Evolutionary conservation across 2,797 vertebrate genomes (phyloP).

Genomic region (Scolopax rusticola): DNA sequence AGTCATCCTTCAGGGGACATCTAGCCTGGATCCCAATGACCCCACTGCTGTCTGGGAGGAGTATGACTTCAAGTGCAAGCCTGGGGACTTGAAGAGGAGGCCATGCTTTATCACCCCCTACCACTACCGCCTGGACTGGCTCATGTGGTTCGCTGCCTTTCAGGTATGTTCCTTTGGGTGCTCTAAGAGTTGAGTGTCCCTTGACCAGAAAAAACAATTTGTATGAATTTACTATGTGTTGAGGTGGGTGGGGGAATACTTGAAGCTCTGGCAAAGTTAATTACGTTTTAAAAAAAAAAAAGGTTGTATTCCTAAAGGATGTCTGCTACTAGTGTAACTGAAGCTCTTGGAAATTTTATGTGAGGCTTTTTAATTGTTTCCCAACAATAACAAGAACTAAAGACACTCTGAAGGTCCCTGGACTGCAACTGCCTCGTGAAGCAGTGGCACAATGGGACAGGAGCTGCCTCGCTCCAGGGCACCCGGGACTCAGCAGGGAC

Average conservation of each 20-base stretch:
- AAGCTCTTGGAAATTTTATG: neutral
- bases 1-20: slow-evolving; percentile 91
- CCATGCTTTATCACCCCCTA: slow-evolving; percentile 93
- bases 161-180: slow-evolving; percentile 80
- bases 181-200: neutral
- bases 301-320: neutral
- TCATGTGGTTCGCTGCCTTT: slow-evolving; percentile 98
- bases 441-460: neutral
- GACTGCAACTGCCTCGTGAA: neutral
- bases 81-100: slow-evolving; percentile 82
- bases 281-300: neutral
- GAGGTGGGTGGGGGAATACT: neutral
- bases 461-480: neutral
- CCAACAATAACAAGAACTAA: neutral
- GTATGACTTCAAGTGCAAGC: slow-evolving; percentile 94
- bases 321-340: neutral
- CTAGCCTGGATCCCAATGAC: slow-evolving; percentile 84
- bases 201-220: neutral
- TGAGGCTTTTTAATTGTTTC: neutral
- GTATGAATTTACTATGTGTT: neutral
- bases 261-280: neutral
- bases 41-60: slow-evolving; percentile 90
- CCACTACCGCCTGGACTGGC: slow-evolving; percentile 97
- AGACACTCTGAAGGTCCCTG: neutral
- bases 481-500: fast-evolving